phyloP scores from a whole-genome alignment of 53 echinoderm and acorn worm genomes.

The Patiria pectinifera region DNA sequence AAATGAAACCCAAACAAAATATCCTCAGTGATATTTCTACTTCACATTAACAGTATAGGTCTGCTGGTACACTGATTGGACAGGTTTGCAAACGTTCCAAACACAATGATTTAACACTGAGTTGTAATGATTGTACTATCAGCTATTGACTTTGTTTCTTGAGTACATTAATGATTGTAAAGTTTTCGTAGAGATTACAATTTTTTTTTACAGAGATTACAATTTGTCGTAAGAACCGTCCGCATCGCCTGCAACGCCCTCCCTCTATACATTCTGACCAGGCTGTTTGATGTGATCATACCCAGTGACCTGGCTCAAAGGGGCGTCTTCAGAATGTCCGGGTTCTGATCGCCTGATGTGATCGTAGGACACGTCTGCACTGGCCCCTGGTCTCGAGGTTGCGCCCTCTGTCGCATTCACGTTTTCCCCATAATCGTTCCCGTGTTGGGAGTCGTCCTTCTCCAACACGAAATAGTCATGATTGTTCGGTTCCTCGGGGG shows the following conservation, averaged over 20 bases:
- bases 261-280: neutral
- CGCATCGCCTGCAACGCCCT: neutral
- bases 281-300: neutral
- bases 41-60: too few species aligned
- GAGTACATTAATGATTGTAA: neutral
- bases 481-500: neutral
- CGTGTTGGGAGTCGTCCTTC: neutral
- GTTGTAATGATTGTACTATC: neutral
- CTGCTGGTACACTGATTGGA: too few species aligned
- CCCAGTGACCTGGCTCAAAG: neutral
- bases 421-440: neutral
- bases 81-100: too few species aligned
- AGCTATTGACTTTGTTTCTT: neutral
- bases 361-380: neutral
- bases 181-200: neutral
- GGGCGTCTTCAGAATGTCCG: neutral
- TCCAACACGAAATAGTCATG: conserved; percentile 35
- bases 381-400: neutral
- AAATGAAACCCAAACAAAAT: too few species aligned
- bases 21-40: too few species aligned
- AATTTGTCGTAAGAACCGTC: neutral
- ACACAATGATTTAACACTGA: neutral
- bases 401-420: neutral
- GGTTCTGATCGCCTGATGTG: neutral
- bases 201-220: neutral